A percentile compares a stretch with the other conserved stretches of the same genome.
phyloP scores from a whole-genome alignment of 2,113 vertebrate genomes.

The Lophochroa leadbeateri region DNA sequence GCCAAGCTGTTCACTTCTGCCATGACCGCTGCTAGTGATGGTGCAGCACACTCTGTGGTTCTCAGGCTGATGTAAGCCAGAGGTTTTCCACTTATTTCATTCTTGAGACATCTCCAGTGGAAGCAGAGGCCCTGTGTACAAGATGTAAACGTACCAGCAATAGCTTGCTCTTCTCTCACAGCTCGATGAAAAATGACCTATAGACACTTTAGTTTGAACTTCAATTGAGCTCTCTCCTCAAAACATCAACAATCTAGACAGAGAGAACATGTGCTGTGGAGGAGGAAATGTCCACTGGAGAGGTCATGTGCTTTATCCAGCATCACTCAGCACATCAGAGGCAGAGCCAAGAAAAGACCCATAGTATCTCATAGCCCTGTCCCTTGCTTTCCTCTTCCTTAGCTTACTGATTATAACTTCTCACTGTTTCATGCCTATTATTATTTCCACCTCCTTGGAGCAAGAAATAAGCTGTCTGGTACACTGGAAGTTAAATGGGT shows the following conservation, averaged over 20 bases:
- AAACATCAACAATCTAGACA: not conserved
- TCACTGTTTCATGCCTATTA: not conserved
- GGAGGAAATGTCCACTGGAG: not conserved
- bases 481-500: not conserved
- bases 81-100: not conserved
- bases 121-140: not conserved
- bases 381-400: not conserved
- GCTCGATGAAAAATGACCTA: not conserved
- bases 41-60: not conserved
- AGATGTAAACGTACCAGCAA: not conserved
- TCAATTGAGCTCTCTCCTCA: not conserved
- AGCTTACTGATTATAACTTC: not conserved
- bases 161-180: not conserved
- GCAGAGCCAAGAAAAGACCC: not conserved
- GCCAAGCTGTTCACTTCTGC: not conserved
- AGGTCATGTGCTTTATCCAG: not conserved
- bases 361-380: not conserved
- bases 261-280: not conserved
- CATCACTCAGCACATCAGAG: not conserved
- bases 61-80: not conserved
- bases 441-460: not conserved
- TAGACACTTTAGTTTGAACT: not conserved
- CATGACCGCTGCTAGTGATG: fast-evolving
- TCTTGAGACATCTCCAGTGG: not conserved
- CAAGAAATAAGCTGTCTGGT: not conserved